Conservation (phyloP, 2,797 vertebrate genomes). For the Buphagus erythrorhynchus region DNA sequence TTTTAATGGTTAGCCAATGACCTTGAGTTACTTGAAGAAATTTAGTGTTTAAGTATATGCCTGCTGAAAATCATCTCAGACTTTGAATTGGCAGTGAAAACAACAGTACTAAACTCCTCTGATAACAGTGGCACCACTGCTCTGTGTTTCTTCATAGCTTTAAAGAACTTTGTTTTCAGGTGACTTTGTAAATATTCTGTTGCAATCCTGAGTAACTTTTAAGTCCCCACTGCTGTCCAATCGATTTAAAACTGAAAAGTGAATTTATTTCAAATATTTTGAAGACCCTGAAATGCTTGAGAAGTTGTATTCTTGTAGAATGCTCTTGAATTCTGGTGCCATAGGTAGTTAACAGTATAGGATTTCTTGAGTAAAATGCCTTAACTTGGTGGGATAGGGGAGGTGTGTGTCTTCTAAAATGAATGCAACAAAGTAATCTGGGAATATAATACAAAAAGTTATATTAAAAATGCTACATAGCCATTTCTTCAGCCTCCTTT, state of each 20-base stretch:
- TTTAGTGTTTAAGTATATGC: neutral
- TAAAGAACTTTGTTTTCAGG: neutral
- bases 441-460: neutral
- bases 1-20: neutral
- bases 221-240: neutral
- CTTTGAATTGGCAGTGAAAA: neutral
- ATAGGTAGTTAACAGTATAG: neutral
- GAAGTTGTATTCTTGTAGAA: neutral
- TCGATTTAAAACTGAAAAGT: neutral
- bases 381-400: neutral
- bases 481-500: neutral
- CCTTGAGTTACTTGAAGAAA: neutral
- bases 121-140: neutral
- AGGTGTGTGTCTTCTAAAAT: neutral
- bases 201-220: neutral
- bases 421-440: neutral
- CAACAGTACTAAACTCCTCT: neutral
- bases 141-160: neutral
- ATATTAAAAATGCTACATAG: neutral
- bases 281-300: neutral
- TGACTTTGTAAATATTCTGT: neutral
- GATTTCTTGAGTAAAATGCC: neutral
- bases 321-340: neutral
- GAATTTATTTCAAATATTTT: neutral
- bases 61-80: neutral